Conservation (phyloP, 2,113 vertebrate genomes). For the Passer montanus region DNA sequence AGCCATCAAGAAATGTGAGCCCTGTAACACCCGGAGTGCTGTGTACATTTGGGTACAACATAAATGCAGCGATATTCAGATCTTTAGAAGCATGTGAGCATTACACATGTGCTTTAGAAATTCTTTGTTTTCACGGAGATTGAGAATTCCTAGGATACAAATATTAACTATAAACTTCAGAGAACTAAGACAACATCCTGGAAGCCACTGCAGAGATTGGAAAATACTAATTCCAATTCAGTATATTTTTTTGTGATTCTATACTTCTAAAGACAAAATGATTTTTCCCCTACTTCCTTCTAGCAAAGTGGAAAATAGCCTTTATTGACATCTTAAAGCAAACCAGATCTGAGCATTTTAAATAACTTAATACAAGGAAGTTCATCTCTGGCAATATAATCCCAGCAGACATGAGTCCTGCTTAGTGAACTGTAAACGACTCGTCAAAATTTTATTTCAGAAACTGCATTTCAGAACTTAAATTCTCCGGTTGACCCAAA, state of each 20-base stretch:
- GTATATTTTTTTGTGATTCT: neutral
- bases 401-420: neutral
- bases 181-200: neutral
- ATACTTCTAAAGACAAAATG: neutral
- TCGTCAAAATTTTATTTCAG: conserved; percentile 10
- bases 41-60: neutral
- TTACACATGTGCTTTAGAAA: neutral
- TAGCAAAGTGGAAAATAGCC: neutral
- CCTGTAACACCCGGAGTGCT: neutral
- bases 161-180: neutral
- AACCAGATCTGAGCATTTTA: neutral
- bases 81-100: neutral
- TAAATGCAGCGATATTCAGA: neutral
- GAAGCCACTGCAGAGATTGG: neutral
- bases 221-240: neutral
- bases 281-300: neutral
- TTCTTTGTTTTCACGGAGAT: neutral
- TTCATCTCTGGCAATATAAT: neutral
- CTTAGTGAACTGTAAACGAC: neutral
- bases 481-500: neutral
- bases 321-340: neutral
- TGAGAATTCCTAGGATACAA: neutral
- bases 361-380: neutral
- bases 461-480: neutral
- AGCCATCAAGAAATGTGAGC: neutral